Percentiles rank a stretch among this genome's conserved stretches.
phyloP scores from a whole-genome alignment of 2,797 vertebrate genomes.

The Alectoris magna region DNA sequence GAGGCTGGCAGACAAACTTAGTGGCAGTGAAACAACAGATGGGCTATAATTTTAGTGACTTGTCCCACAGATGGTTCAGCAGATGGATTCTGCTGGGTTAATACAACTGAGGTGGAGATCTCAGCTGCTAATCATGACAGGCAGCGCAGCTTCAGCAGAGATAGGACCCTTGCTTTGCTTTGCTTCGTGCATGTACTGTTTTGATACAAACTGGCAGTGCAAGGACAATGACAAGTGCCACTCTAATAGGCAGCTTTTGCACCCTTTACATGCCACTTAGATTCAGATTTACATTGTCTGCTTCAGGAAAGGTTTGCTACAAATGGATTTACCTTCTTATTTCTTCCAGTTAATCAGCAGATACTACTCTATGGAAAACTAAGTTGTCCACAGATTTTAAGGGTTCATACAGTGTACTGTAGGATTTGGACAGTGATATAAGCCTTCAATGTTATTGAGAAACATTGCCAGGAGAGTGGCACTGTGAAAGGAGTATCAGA shows the following conservation, averaged over 20 bases:
- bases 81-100: conserved; percentile 78
- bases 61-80: conserved; percentile 76
- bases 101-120: conserved; percentile 71
- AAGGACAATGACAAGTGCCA: neutral
- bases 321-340: neutral
- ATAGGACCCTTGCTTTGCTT: conserved; percentile 50
- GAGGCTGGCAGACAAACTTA: conserved; percentile 56
- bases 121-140: conserved; percentile 71
- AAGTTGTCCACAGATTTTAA: neutral
- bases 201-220: conserved; percentile 2
- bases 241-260: neutral
- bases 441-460: neutral
- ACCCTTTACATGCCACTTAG: neutral
- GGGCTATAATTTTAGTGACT: conserved; percentile 69
- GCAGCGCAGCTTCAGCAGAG: conserved; percentile 42
- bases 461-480: neutral
- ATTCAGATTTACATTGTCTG: neutral
- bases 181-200: neutral
- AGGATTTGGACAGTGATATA: neutral
- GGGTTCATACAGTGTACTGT: neutral
- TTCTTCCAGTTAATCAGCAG: neutral
- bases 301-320: neutral
- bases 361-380: neutral
- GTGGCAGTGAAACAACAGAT: conserved; percentile 74
- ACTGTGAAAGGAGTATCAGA: neutral